phyloP scores from a whole-genome alignment of 2,113 vertebrate species.

The Hypomesus transpacificus region DNA sequence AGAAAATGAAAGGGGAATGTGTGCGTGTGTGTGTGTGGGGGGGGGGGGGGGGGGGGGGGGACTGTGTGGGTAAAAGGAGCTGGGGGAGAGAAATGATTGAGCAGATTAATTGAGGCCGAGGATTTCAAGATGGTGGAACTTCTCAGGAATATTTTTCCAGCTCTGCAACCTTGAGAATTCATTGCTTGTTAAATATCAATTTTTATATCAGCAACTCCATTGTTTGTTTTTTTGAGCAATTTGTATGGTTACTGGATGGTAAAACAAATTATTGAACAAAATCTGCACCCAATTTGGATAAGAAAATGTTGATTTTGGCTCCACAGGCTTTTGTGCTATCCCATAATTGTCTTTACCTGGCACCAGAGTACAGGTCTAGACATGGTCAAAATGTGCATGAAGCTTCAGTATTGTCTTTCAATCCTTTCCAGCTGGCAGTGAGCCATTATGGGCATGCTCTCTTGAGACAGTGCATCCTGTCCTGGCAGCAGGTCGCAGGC shows the following conservation, averaged over 20 bases:
- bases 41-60: not conserved
- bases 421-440: slow-evolving; percentile 75
- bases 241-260: no score
- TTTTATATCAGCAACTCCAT: no score
- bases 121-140: not conserved
- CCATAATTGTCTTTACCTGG: slow-evolving; percentile 30
- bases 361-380: slow-evolving; percentile 29
- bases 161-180: not conserved
- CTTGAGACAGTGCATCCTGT: slow-evolving; percentile 69
- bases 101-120: not conserved
- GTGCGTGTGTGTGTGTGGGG: not conserved
- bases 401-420: slow-evolving; percentile 30
- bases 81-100: not conserved
- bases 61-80: not conserved
- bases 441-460: slow-evolving; percentile 68
- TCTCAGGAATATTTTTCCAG: not conserved
- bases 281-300: no score
- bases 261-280: no score
- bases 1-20: not conserved
- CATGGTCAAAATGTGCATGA: slow-evolving; percentile 25
- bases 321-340: slow-evolving; percentile 15
- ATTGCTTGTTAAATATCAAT: not conserved
- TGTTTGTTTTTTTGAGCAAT: no score
- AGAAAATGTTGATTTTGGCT: no score
- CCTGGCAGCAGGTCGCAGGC: slow-evolving; percentile 72